Percentiles rank a stretch among this genome's conserved stretches.
Conservation (phyloP, 2,888 invertebrate species). For the Tuberolachnus salignus region DNA sequence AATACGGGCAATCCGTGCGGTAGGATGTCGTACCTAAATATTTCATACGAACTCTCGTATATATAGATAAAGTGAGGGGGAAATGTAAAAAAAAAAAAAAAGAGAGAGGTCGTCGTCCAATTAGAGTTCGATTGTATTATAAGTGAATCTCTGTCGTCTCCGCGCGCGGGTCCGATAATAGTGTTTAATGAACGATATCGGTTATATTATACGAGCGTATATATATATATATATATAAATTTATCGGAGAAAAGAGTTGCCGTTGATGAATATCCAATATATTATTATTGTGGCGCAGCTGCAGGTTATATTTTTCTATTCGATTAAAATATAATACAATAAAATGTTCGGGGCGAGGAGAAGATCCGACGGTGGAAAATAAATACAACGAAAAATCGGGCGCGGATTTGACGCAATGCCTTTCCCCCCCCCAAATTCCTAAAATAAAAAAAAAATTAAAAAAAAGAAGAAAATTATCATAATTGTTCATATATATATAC, state of each 20-base stretch:
- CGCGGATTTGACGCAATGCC: too few species aligned
- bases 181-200: constrained; percentile 56
- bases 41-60: background rate
- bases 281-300: constrained; percentile 12
- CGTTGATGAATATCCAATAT: constrained; percentile 21
- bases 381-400: too few species aligned
- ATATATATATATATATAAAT: background rate
- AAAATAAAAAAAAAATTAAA: too few species aligned
- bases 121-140: constrained; percentile 51
- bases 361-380: too few species aligned
- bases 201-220: background rate
- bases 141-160: constrained; percentile 35
- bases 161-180: constrained; percentile 37
- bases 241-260: constrained; percentile 31
- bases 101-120: constrained; percentile 47
- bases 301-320: constrained; percentile 26
- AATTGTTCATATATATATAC: too few species aligned
- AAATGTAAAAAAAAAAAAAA: background rate
- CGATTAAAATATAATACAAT: constrained; percentile 12
- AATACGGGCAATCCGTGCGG: background rate
- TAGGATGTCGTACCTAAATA: background rate
- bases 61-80: background rate
- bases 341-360: too few species aligned
- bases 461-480: too few species aligned
- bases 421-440: background rate